phyloP scores from a whole-genome alignment of 2,113 vertebrate species.

The Toxostoma redivivum region DNA sequence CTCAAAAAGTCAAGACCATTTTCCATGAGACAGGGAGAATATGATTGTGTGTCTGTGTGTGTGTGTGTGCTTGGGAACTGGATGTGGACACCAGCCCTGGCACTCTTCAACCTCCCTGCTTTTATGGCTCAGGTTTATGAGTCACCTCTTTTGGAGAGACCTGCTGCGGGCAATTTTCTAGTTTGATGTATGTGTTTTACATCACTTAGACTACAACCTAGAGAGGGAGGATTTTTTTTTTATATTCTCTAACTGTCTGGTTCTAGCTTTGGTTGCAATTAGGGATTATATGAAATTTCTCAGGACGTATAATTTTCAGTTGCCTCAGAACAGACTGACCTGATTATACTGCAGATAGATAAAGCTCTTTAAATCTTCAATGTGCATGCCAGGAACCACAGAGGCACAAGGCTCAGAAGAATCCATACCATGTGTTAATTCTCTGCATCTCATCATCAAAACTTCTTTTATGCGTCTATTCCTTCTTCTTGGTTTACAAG shows the following conservation, averaged over 20 bases:
- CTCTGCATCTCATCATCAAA: background rate
- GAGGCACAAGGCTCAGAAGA: background rate
- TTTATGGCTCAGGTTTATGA: background rate
- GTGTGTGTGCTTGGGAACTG: accelerated
- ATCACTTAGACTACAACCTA: background rate
- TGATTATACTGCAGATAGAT: background rate
- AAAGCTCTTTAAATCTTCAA: background rate
- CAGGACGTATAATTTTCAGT: background rate
- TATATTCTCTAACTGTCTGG: background rate
- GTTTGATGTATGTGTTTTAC: background rate
- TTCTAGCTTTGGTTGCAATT: background rate
- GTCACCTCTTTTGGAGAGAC: background rate
- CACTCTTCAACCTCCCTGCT: background rate
- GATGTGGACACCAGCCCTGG: background rate
- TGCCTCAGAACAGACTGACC: background rate
- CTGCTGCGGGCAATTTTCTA: background rate
- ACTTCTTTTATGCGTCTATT: background rate
- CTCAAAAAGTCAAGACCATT: background rate
- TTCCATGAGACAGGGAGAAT: background rate
- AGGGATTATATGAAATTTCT: background rate
- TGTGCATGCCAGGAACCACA: background rate
- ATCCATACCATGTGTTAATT: background rate
- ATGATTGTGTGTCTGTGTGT: background rate
- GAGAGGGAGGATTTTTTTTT: background rate
- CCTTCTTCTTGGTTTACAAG: background rate